A percentile compares a stretch with the other conserved stretches of the same genome.
phyloP scores from a whole-genome alignment of 2,888 invertebrate species.

The Melikaiella ostensackeni region DNA sequence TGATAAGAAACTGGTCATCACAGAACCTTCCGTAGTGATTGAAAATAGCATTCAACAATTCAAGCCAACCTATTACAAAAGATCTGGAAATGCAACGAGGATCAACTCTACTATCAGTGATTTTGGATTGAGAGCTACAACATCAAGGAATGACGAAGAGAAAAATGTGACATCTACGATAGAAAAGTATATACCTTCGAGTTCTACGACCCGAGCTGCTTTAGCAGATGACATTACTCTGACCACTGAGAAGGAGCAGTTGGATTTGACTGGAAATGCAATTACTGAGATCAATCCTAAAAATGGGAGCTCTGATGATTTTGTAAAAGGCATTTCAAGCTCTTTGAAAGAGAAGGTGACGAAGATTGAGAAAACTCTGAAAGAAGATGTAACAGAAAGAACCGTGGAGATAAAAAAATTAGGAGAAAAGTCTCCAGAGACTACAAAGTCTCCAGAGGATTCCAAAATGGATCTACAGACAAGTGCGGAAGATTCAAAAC shows the following conservation, averaged over 20 bases:
- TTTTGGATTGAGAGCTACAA: slow-evolving; percentile 10
- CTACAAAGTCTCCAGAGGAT: neutral
- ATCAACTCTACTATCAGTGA: slow-evolving; percentile 39
- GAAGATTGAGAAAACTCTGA: neutral
- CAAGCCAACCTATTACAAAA: slow-evolving; percentile 59
- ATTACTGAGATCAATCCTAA: slow-evolving; percentile 58
- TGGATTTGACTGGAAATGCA: slow-evolving; percentile 62
- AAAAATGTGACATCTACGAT: slow-evolving; percentile 39
- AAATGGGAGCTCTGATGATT: neutral
- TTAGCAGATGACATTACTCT: slow-evolving; percentile 36
- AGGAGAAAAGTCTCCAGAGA: slow-evolving; percentile 37
- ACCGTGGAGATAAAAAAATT: slow-evolving; percentile 6
- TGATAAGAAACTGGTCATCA: slow-evolving; percentile 61
- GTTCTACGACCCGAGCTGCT: neutral
- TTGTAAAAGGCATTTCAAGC: neutral
- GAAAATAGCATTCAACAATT: slow-evolving; percentile 68
- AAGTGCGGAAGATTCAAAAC: slow-evolving; percentile 52
- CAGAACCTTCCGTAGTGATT: slow-evolving; percentile 63
- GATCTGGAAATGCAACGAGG: slow-evolving; percentile 54
- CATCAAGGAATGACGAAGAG: slow-evolving; percentile 41
- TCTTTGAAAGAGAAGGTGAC: slow-evolving; percentile 2
- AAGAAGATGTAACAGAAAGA: slow-evolving; percentile 7
- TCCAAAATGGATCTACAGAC: slow-evolving; percentile 53
- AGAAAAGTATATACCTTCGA: neutral
- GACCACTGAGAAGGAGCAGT: slow-evolving; percentile 45